phyloP scores from a whole-genome alignment of 2,797 vertebrate species.

The Gambusia yucatana region DNA sequence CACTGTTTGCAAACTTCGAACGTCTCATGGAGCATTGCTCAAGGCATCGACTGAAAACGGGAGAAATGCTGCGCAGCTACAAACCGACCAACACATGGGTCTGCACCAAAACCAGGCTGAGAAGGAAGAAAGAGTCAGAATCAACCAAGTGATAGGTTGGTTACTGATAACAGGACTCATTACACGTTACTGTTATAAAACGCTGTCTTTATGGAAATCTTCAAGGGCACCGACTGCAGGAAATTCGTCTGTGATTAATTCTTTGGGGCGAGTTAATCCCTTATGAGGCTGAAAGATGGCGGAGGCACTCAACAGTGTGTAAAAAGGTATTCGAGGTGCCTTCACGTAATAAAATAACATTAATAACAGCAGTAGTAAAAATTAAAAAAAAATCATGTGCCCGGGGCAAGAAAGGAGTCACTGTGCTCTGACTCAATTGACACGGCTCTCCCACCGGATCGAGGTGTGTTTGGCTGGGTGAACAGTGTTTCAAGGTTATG shows the following conservation, averaged over 20 bases:
- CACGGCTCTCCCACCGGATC: conserved; percentile 60
- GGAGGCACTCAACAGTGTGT: conserved; percentile 8
- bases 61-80: neutral
- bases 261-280: conserved; percentile 17
- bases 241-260: conserved; percentile 16
- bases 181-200: conserved; percentile 2
- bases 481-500: conserved; percentile 78
- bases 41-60: neutral
- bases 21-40: neutral
- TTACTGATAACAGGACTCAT: conserved; percentile 2
- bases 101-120: neutral
- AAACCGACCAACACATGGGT: neutral
- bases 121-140: neutral
- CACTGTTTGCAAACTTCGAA: neutral
- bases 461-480: conserved; percentile 72
- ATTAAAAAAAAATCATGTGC: conserved; percentile 14
- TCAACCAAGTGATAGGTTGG: neutral
- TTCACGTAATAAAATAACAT: conserved; percentile 41
- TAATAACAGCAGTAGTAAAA: neutral
- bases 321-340: conserved; percentile 24
- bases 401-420: conserved; percentile 51
- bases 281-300: conserved; percentile 4
- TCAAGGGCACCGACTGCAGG: conserved; percentile 16
- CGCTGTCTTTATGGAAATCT: conserved; percentile 5
- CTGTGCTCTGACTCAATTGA: conserved; percentile 69